Base-by-base conservation (phyloP, 2,797 vertebrate species). In the Clamator glandarius region DNA sequence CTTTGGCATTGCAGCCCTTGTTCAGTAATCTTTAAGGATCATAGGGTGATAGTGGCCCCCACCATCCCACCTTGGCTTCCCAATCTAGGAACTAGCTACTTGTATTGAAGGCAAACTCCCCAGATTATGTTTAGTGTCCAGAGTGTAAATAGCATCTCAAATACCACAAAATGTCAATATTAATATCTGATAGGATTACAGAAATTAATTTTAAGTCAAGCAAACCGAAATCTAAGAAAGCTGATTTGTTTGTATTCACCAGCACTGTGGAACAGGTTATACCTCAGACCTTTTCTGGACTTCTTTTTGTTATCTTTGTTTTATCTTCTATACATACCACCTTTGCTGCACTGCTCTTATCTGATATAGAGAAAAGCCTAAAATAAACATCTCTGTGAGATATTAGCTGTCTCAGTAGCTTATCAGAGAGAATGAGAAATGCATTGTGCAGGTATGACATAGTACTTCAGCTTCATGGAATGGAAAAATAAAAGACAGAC, bases 141-240 rank as follows among this genome's bases (percentile, higher is more conserved):
- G 84, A 93, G 46, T 92, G 79, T 88, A 96, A 97, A 94, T 84
- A 97, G 73, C 91, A 95, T 94, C 87, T 92, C 94, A 96, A 95
- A 96, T 96, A 87, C 89, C 78, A 87, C 69, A 52, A 95, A 97
- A 95, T 93, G 89, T 95, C 97, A 93, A 69, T 93, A 68, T 57
- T 10, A 70, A 90, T 78, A 66, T 33, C 87, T 87, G 83, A 77
- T 89, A 48, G 42, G 62, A 69, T 79, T 90, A 74, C 42, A 94
- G 80, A 94, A 96, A 97, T 87, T 91, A 6, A 91, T 91, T 88
- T 96, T 85, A 92, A 95, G 90, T 79, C 84, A 88, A 92, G 52
- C 52, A 96, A 95, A 76, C 48, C 50, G 62, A 95, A 96, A 89
- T 89, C 52, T 75, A 90, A 90, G n/a, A 31, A 61, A 93, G 62